Evolutionary conservation across 2,113 vertebrate species (phyloP).

Genomic region (Microtus pennsylvanicus): DNA sequence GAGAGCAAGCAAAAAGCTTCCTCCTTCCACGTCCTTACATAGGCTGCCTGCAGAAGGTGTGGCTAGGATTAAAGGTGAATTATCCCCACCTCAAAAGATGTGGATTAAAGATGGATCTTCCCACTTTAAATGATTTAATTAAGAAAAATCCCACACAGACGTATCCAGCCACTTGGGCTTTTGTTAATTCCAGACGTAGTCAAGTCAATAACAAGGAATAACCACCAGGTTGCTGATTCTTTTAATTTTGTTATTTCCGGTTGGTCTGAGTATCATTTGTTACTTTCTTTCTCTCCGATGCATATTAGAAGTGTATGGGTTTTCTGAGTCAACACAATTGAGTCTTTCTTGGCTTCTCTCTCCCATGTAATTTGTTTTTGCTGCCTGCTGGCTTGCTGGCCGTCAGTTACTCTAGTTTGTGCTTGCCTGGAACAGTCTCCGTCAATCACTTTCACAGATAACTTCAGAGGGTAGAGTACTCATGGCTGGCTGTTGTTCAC

Average conservation of each 20-base stretch:
- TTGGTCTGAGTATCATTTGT: neutral
- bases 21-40: neutral
- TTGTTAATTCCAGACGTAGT: neutral
- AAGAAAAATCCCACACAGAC: neutral
- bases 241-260: neutral
- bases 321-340: neutral
- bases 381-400: neutral
- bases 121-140: neutral
- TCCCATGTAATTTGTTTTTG: neutral
- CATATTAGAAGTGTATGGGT: neutral
- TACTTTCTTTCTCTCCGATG: neutral
- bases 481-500: neutral
- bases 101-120: neutral
- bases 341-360: neutral
- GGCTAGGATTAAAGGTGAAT: neutral
- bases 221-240: neutral
- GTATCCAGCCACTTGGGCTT: neutral
- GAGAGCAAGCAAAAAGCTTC: neutral
- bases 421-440: neutral
- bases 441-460: neutral
- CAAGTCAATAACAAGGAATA: neutral
- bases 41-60: neutral
- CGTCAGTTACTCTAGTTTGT: neutral
- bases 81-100: neutral
- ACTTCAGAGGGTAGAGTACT: neutral